Evolutionary conservation across 1,140 invertebrate genomes (phyloP), one percentile per base, ranked within the genome.

Genomic region (Caenorhabditis tropicalis): DNA sequence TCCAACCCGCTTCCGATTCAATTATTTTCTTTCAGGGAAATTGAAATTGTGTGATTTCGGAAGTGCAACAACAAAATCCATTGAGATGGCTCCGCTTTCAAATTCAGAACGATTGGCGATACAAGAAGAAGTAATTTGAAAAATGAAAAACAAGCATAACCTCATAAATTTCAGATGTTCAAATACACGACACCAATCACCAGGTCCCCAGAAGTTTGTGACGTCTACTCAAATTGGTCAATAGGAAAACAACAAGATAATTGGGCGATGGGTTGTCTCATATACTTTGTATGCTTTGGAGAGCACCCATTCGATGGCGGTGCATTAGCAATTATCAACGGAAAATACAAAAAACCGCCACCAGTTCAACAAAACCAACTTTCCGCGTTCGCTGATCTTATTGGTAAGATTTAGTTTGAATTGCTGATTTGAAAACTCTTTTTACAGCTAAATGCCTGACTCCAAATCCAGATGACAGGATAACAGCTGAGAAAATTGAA

Each of bases 1-100:
- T 16, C 33, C 33, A 16, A 12, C 33, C 31, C 24, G 51, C 10
- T 31, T 86, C 39, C 48, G 33, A 79, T 82, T 33, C 36, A 31
- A 84, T 81, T 87, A 95, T 91, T 91, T 95, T 91, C 97, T 12
- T 93, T 98, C 36, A 89, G 96, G 96, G 86, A 93, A 94, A 87
- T 94, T 99, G 48, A 99, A 99, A 92, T 92, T 99, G 65, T 99
- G 98, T 93, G 98, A 99, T 93, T 99, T 99, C 94, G 98, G 98
- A 1, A 98, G 96, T 89, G 95, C 96, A 1, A 98, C 96, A 33
- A 95, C 94, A 24, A 94, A 96, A 90, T 95, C 91, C 90, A 94
- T 79, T 96, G 96, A 27, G 95, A 97, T 91, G 93, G 94, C 29
- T 94, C 94, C 48, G 99, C 98, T 98, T 95, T 94, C 89, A 95